Base-by-base conservation (phyloP, 2,888 invertebrate genomes). In the Iphiclides podalirius region DNA sequence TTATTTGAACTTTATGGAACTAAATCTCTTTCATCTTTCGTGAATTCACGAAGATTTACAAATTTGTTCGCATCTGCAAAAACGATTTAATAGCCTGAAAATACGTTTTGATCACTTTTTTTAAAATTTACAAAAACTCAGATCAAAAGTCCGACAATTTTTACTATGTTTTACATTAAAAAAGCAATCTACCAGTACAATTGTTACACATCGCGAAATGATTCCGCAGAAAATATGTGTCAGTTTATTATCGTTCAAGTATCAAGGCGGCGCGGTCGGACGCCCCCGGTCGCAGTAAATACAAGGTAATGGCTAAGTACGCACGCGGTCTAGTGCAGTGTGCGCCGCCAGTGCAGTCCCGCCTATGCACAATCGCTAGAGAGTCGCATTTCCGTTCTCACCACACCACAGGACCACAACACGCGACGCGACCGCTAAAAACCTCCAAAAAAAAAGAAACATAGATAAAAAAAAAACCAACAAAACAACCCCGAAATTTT, bases 251-350 rank as follows among this genome's bases (percentile, higher is more conserved):
- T 45, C 41, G 50, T 13, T 31, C 63, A 61, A 81, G 83, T 76
- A 82, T 72, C 86, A 87, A 86, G 79, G 72, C 20, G 54, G 63
- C 47, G 46, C 51, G 57, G 62, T 63, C 64, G 63, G 41, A 51
- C 54, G 65, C 55, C 63, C 66, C 67, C 72, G 77, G 70, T 79
- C 83, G 80, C 86, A 86, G 88, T 87, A 86, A 87, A 87, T 86
- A 87, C 87, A 86, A 87, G 88, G 88, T 87, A 88, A 88, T 88
- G 87, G 87, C 79, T 86, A 87, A 88, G 88, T 88, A 87, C 87
- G 88, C 85, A 82, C 88, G 87, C 86, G 75, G 80, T 75, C 81
- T 85, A 88, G 88, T 89, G 87, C 83, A 82, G 83, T 75, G 79
- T 79, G 89, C 83, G 81, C 80, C 82, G 84, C 75, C 83, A 76